Percentiles rank a stretch among this genome's conserved stretches.
phyloP scores from a whole-genome alignment of 2,797 vertebrate species.

The Knipowitschia caucasica region DNA sequence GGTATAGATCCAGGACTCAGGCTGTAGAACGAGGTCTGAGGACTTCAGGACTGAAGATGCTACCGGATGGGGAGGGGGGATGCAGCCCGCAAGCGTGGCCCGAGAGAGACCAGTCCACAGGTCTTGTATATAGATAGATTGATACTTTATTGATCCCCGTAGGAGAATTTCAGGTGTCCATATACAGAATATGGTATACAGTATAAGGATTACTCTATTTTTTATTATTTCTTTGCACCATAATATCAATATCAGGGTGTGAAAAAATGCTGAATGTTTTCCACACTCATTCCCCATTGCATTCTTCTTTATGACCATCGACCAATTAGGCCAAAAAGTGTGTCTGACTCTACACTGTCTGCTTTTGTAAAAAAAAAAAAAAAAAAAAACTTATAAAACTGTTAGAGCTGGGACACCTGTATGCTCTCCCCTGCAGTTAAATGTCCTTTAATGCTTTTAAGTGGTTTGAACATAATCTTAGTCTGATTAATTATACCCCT shows the following conservation, averaged over 20 bases:
- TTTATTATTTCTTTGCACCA: background rate
- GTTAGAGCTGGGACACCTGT: slow-evolving; percentile 39
- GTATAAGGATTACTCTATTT: too few species aligned
- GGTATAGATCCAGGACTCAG: too few species aligned
- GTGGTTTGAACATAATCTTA: slow-evolving; percentile 69
- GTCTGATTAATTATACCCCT: slow-evolving; percentile 72
- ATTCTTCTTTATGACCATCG: background rate
- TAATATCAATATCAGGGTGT: background rate
- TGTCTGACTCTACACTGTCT: background rate
- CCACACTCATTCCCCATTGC: background rate
- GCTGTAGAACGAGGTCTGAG: too few species aligned
- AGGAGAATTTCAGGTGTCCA: too few species aligned
- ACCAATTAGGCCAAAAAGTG: background rate
- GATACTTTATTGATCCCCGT: too few species aligned
- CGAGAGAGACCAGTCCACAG: too few species aligned
- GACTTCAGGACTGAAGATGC: too few species aligned
- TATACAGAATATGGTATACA: too few species aligned
- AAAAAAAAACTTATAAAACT: slow-evolving; percentile 14
- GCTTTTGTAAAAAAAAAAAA: background rate
- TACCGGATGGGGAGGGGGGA: too few species aligned
- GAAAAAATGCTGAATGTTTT: background rate
- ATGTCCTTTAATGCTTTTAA: slow-evolving; percentile 61
- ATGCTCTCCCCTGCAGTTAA: slow-evolving; percentile 49
- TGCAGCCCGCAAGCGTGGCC: too few species aligned
- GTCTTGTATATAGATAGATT: too few species aligned